Percentiles rank a stretch among this genome's conserved stretches.
Conservation (phyloP, 2,888 invertebrate genomes). For the Lasioglossum zephyrum region DNA sequence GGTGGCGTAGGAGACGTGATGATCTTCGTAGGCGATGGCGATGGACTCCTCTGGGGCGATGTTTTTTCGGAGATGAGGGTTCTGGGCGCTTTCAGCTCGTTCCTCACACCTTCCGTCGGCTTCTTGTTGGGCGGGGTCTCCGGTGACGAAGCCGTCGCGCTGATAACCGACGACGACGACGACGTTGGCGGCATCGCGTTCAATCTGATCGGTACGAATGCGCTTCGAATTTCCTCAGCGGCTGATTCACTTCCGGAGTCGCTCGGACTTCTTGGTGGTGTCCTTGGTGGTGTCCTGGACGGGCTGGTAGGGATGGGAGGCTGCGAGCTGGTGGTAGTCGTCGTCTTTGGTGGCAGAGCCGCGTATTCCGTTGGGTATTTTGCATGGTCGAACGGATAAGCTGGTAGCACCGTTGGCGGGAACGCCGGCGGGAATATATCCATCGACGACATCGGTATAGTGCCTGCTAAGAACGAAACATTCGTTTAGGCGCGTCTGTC, state of each 20-base stretch:
- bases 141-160: conserved; percentile 73
- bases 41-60: conserved; percentile 73
- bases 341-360: conserved; percentile 68
- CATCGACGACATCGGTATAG: conserved; percentile 77
- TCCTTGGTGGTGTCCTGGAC: conserved; percentile 77
- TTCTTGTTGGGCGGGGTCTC: conserved; percentile 66
- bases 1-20: conserved; percentile 74
- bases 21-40: conserved; percentile 79
- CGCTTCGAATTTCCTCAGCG: conserved; percentile 81
- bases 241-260: conserved; percentile 80
- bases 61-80: conserved; percentile 75
- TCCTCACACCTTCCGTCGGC: conserved; percentile 72
- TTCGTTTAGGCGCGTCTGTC: not conserved
- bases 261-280: conserved; percentile 79
- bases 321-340: conserved; percentile 58
- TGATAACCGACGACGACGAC: conserved; percentile 47
- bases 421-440: conserved; percentile 79
- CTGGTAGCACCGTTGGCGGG: conserved; percentile 76
- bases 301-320: conserved; percentile 65
- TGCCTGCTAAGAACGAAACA: conserved; percentile 69
- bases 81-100: conserved; percentile 80
- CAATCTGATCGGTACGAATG: conserved; percentile 80
- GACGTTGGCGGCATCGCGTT: conserved; percentile 71
- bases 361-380: conserved; percentile 77
- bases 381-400: conserved; percentile 78